Evolutionary conservation across 2,113 vertebrate species (phyloP), one percentile per base, ranked within the genome.

Genomic region (Bombycilla garrulus): DNA sequence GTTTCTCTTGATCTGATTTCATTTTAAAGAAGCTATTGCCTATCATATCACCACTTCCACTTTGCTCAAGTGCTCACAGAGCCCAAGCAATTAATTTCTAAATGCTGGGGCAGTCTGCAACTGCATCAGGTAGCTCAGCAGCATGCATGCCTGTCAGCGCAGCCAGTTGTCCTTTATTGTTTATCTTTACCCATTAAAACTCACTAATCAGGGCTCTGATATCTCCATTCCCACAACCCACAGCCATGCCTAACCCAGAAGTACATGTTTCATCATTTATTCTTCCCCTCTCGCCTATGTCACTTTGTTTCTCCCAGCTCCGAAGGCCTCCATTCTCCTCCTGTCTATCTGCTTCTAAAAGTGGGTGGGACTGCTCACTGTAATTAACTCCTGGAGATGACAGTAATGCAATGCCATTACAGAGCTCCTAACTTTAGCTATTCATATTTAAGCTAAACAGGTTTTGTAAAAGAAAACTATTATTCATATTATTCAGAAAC

Each of bases 381-480:
- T 81, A 95, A 94, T 96, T 92, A 97, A 95, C 64, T 93, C 67
- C 60, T 24, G 31, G 44, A 92, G 83, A 96, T 94, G 96, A 97
- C 95, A 96, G 91, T 93, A 95, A 96, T 93, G 96, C 73, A 95
- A 92, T 93, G 82, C 83, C 92, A 67, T 95, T 92, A 96, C n/a
- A 92, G 88, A 95, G 86, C 91, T 94, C 86, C 44, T 47, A 93
- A 81, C 80, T 94, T 86, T 12, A 96, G 57, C 82, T 97, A 94
- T 95, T 96, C 87, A 90, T 91, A 73, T 85, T 90, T 88, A 91
- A 95, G 70, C 50, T 77, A 81, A 95, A 69, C 50, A 80, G 84
- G 54, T 65, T 97, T 95, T 92, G 35, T 90, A 91, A 93, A 93
- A 96, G 84, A 91, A 94, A 94, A 93, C 60, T 90, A 96, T 83